Evolutionary conservation across 1,140 invertebrate genomes (phyloP), one percentile per base, ranked within the genome.

Genomic region (Sycophila sp.): DNA sequence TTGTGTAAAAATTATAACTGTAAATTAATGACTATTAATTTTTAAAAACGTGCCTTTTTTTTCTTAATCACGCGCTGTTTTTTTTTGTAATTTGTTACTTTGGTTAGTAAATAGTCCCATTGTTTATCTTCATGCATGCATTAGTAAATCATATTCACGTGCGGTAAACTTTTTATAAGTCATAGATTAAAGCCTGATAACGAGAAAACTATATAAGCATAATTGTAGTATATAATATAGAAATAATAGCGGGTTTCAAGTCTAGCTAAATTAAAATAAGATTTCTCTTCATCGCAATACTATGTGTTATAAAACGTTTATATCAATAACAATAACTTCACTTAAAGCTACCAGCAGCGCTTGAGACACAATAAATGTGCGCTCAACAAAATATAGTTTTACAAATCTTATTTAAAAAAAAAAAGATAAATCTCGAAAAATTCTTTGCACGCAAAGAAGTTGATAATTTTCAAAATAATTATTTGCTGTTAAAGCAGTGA

Each of bases 221-320:
- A 19, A 56, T 28, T 4, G 24, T 53, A 30, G 47, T 45, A 42
- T 17, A 3, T 42, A 60, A 8, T 45, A 30, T 11, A 63, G 15
- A 63, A 32, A 24, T 36, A 56, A 34, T n/a, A 32, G 2, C 53
- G 13, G 13, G n/a, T 4, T 65, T 38, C 7, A 38, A 38, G 13
- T 47, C 28, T 63, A 24, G 4, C 11, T 34, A 49, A 63, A 63
- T 49, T 34, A 49, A 13, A 36, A 38, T 15, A 13, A 11, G 26
- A n/a, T 17, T 38, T 66, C 6, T 55, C 19, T 66, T 56, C 38
- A 66, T 28, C 15, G 34, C 47, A 65, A 56, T 53, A 66, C 10
- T 47, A 66, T 38, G 22, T 30, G 28, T 65, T 53, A 40, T 53
- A 53, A 65, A 65, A 56, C 47, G 53, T 45, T 47, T 59, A 68